Conservation (phyloP, 2,113 vertebrate genomes). For the Cinclus cinclus region DNA sequence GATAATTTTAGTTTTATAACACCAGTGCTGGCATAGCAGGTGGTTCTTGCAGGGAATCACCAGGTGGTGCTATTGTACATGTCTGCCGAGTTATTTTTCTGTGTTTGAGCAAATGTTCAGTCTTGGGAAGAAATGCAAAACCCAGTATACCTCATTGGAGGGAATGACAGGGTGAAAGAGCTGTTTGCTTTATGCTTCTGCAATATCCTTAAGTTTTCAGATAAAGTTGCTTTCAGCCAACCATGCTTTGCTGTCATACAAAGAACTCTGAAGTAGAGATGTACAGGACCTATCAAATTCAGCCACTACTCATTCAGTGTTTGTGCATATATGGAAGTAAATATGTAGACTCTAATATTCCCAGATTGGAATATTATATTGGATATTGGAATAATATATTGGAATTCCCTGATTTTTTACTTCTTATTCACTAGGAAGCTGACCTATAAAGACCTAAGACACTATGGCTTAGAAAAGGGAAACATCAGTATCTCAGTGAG, state of each 20-base stretch:
- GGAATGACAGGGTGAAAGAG: not conserved
- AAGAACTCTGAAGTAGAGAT: not conserved
- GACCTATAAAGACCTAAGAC: not conserved
- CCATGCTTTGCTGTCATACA: not conserved
- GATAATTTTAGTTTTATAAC: not conserved
- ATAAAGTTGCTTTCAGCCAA: not conserved
- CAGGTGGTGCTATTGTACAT: constrained; percentile 13
- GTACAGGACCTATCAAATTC: not conserved
- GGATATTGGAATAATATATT: no score
- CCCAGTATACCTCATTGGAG: not conserved
- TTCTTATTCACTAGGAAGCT: not conserved
- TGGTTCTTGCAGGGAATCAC: constrained; percentile 6
- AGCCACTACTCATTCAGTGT: not conserved
- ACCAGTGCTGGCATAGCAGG: not conserved
- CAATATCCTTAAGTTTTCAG: not conserved
- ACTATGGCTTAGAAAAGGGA: not conserved
- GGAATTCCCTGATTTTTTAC: not conserved
- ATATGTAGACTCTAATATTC: not conserved
- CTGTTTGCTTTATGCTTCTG: not conserved
- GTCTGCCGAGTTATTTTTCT: not conserved
- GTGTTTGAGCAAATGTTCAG: constrained; percentile 45
- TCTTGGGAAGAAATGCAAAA: not conserved
- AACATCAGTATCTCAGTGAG: not conserved
- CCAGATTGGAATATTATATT: not conserved
- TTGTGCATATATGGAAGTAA: not conserved